phyloP scores from a whole-genome alignment of 2,888 invertebrate genomes.

The Troides helena region DNA sequence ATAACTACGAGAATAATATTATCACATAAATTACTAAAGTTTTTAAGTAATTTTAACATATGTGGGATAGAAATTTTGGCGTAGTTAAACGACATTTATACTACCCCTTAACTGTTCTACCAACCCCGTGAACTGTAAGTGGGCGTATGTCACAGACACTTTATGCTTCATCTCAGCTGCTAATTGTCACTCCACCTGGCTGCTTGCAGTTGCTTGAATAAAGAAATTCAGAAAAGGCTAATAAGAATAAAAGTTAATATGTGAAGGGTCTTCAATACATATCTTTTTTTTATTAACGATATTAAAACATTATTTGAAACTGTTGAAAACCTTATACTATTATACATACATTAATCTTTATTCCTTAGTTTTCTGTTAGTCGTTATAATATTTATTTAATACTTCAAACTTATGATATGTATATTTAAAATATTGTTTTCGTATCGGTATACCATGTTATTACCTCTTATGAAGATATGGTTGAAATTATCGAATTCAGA shows the following conservation, averaged over 20 bases:
- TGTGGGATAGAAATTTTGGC: background rate
- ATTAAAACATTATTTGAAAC: too few species aligned
- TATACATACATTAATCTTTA: too few species aligned
- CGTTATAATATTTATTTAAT: too few species aligned
- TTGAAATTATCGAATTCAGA: background rate
- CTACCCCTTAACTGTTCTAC: conserved; percentile 14
- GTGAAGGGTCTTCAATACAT: background rate
- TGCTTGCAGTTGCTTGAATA: conserved; percentile 39
- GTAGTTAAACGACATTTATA: background rate
- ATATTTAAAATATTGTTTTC: too few species aligned
- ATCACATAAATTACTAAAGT: too few species aligned
- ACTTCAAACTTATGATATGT: too few species aligned
- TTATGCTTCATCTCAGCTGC: conserved; percentile 51
- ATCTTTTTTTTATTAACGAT: background rate
- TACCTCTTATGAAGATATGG: background rate
- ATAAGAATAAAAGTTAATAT: background rate
- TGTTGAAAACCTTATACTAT: too few species aligned
- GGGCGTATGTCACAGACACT: conserved; percentile 54
- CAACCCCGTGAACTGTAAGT: conserved; percentile 41
- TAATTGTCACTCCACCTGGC: conserved; percentile 62
- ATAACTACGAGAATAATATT: too few species aligned
- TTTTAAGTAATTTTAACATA: too few species aligned
- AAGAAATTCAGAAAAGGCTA: background rate
- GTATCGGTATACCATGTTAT: too few species aligned
- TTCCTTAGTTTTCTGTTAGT: too few species aligned